A percentile compares a stretch with the other conserved stretches of the same genome.
Conservation (phyloP, 2,888 invertebrate genomes). For the Lasioglossum calceatum region DNA sequence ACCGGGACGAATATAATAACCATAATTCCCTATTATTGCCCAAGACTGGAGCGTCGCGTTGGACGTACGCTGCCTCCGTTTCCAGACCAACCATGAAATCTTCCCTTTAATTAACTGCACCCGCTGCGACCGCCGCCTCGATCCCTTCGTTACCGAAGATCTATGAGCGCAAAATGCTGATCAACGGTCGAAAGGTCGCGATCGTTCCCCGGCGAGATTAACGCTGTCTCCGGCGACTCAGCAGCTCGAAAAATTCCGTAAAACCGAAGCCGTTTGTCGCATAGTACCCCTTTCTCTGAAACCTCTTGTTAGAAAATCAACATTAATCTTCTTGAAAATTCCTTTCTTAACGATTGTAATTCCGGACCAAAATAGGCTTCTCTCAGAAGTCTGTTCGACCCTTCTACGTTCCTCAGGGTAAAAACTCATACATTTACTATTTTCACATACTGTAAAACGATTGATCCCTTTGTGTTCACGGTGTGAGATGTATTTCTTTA, state of each 20-base stretch:
- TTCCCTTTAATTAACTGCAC: constrained; percentile 3
- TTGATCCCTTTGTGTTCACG: too few relatives aligned
- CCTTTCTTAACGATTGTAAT: too few relatives aligned
- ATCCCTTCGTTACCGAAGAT: neutral
- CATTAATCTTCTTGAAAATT: too few relatives aligned
- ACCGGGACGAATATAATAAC: constrained; percentile 17
- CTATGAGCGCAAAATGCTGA: neutral
- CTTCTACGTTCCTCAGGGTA: too few relatives aligned
- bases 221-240: neutral
- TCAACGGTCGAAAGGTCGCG: neutral
- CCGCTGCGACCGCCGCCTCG: neutral
- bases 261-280: neutral
- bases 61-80: constrained; percentile 10
- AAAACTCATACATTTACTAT: too few relatives aligned
- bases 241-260: neutral
- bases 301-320: too few relatives aligned
- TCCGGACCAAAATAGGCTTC: too few relatives aligned
- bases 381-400: too few relatives aligned
- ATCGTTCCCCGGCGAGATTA: neutral
- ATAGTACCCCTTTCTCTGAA: too few relatives aligned
- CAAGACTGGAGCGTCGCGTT: neutral
- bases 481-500: too few relatives aligned
- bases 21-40: constrained; percentile 32
- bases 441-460: too few relatives aligned
- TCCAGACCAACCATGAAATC: neutral